Evolutionary conservation across 2,888 invertebrate species (phyloP).

Genomic region (Deroplatys truncata): DNA sequence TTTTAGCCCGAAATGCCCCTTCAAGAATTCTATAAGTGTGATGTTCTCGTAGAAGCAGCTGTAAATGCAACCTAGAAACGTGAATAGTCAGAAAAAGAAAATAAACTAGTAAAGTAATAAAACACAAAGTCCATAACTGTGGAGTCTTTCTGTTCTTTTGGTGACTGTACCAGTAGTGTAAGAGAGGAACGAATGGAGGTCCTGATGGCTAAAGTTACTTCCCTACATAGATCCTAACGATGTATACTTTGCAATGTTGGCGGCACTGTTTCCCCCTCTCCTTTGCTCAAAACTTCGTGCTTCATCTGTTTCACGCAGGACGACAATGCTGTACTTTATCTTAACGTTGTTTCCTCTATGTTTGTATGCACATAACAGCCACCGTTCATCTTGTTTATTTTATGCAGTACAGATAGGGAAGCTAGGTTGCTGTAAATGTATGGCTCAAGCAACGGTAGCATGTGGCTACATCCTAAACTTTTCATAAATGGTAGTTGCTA

Average conservation of each 20-base stretch:
- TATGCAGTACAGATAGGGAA: neutral
- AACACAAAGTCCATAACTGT: neutral
- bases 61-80: too few species aligned
- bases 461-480: neutral
- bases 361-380: neutral
- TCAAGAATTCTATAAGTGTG: neutral
- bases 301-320: neutral
- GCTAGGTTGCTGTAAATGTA: neutral
- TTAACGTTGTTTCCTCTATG: neutral
- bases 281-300: neutral
- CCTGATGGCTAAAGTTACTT: slow-evolving; percentile 4
- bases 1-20: too few species aligned
- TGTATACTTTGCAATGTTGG: neutral
- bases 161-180: neutral
- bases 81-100: neutral
- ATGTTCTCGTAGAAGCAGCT: neutral
- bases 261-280: neutral
- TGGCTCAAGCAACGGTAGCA: neutral
- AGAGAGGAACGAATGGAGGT: neutral
- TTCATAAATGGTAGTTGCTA: neutral
- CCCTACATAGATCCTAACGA: neutral
- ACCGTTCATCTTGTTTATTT: neutral
- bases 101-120: neutral
- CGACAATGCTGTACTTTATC: neutral
- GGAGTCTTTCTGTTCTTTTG: neutral